These are phyloP conservation scores for Pangasianodon hypophthalmus DNA, from an alignment of 2,113 vertebrate species.

Conservation along the genomic window DNA sequence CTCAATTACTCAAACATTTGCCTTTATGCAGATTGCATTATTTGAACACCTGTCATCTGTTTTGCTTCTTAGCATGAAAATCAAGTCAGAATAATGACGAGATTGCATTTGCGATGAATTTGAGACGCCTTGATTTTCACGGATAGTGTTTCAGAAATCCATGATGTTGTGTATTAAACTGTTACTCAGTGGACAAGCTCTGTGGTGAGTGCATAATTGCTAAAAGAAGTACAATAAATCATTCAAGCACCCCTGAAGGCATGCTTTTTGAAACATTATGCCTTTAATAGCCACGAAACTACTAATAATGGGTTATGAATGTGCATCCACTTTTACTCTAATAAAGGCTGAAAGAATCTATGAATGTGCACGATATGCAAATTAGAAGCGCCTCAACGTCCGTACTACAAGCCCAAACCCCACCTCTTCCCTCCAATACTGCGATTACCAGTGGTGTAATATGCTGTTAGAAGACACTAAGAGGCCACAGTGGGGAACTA, in stretches of 20 bases:
- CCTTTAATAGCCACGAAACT: neutral
- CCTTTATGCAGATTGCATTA: conserved; percentile 43
- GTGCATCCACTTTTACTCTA: neutral
- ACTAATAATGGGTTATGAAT: neutral
- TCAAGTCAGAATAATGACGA: conserved; percentile 6
- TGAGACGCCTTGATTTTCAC: neutral
- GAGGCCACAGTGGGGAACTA: neutral
- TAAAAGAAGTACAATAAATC: neutral
- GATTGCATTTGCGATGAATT: neutral
- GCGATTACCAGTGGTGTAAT: neutral
- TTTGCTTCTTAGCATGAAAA: conserved; percentile 19
- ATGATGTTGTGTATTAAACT: neutral
- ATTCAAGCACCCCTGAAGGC: neutral
- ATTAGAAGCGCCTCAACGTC: neutral
- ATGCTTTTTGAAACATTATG: neutral
- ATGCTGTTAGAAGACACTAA: neutral
- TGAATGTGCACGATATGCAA: neutral
- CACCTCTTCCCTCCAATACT: neutral
- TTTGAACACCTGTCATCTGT: conserved; percentile 48
- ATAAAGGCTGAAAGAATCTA: neutral
- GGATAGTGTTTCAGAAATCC: neutral
- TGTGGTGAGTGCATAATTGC: neutral
- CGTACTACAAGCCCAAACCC: neutral
- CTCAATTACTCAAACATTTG: conserved; percentile 35
- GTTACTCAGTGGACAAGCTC: neutral